Evolutionary conservation across 1,140 invertebrate genomes (phyloP).

Genomic region (Listronotus bonariensis): DNA sequence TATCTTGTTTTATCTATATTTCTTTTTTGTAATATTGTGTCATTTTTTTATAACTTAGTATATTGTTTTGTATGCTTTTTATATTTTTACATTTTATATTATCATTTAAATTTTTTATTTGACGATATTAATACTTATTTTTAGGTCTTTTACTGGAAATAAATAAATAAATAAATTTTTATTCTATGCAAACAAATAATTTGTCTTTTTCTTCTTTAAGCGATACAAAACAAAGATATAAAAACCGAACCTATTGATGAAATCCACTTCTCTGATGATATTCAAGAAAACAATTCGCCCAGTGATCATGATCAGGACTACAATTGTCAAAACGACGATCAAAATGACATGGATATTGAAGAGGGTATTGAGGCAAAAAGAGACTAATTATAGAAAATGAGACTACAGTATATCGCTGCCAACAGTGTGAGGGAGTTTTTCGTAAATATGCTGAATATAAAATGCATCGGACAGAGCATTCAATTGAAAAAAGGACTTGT

Average conservation of each 20-base stretch:
- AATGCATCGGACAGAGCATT: slow-evolving; percentile 42
- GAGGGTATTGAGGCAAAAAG: slow-evolving; percentile 20
- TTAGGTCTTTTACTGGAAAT: no score
- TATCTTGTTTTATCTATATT: no score
- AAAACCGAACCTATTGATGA: no score
- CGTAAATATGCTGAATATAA: slow-evolving; percentile 39
- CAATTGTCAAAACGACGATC: background rate
- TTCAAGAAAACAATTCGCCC: background rate
- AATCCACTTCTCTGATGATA: no score
- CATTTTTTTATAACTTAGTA: no score
- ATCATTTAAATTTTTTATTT: no score
- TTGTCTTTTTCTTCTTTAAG: background rate
- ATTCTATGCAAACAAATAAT: background rate
- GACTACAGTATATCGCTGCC: slow-evolving; percentile 43
- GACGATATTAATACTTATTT: no score
- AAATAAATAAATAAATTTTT: no score
- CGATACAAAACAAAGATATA: no score
- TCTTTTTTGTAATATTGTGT: no score
- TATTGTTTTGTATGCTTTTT: no score
- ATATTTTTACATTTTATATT: no score
- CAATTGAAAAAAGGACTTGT: slow-evolving; percentile 55
- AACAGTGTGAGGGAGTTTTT: slow-evolving; percentile 39
- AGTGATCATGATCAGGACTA: background rate
- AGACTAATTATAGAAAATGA: slow-evolving; percentile 37
- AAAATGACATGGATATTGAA: background rate